These are phyloP conservation scores for Todiramphus saurophagus DNA, from an alignment of 2,113 vertebrate genomes.

Conservation along the genomic window DNA sequence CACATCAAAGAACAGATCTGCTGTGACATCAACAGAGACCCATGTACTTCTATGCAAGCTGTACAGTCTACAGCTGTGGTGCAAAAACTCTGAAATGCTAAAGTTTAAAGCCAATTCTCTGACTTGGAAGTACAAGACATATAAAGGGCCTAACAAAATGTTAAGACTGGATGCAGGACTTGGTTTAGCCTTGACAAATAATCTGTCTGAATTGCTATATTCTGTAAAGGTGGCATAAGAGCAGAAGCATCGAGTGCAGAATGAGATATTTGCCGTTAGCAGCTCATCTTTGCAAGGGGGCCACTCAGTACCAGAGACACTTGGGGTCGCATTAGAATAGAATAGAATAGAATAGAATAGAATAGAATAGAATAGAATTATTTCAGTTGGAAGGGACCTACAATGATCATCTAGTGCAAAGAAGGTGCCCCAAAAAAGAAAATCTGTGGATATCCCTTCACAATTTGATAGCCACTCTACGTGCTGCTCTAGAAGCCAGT, in stretches of 20 bases:
- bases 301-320: background rate
- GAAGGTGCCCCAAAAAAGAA: background rate
- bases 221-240: background rate
- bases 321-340: too few relatives aligned
- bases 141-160: background rate
- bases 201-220: background rate
- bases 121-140: background rate
- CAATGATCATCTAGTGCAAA: background rate
- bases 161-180: background rate
- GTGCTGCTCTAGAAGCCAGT: background rate
- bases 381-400: background rate
- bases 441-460: background rate
- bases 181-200: background rate
- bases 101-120: background rate
- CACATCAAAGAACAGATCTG: background rate
- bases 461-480: background rate
- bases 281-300: background rate
- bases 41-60: background rate
- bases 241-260: background rate
- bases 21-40: background rate
- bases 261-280: background rate
- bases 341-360: background rate
- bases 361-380: background rate
- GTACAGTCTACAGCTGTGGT: background rate
- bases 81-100: background rate